Conservation (phyloP, 53 echinoderm and acorn worm species). For the Antedon mediterranea region DNA sequence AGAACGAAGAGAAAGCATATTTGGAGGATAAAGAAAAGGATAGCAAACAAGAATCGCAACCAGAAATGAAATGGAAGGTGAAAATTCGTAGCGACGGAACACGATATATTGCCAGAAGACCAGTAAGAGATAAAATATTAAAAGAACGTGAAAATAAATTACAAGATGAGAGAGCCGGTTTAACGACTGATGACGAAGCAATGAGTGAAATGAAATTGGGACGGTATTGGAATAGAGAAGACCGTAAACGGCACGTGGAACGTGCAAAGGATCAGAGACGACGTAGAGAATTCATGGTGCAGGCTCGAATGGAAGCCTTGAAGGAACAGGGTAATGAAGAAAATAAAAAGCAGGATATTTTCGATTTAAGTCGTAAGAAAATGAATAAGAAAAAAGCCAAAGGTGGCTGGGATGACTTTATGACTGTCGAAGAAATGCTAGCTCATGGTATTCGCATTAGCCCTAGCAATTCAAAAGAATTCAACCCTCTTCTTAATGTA, state of each 20-base stretch:
- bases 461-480: conserved; percentile 81
- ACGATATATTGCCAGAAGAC: conserved; percentile 81
- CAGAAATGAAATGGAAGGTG: conserved; percentile 61
- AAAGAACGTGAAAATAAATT: conserved; percentile 92
- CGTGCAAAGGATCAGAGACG: conserved; percentile 69
- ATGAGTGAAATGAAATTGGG: conserved; percentile 96
- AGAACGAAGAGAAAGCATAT: conserved; percentile 77
- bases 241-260: conserved; percentile 82
- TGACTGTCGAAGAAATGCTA: conserved; percentile 93
- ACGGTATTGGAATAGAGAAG: conserved; percentile 91
- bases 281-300: conserved; percentile 76
- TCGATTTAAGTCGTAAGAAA: conserved; percentile 84
- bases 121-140: conserved; percentile 59
- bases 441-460: conserved; percentile 81
- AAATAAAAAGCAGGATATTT: conserved; percentile 60
- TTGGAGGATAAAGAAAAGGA: conserved; percentile 31
- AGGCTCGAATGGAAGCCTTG: conserved; percentile 84
- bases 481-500: conserved; percentile 89
- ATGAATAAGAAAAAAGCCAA: conserved; percentile 73
- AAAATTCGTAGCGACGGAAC: conserved; percentile 97
- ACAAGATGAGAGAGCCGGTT: conserved; percentile 67
- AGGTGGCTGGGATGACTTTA: conserved; percentile 86
- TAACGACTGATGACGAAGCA: conserved; percentile 97
- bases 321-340: conserved; percentile 77
- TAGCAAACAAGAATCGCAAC: not conserved